Evolutionary conservation across 2,113 vertebrate species (phyloP).

Genomic region (Galeopterus variegatus): DNA sequence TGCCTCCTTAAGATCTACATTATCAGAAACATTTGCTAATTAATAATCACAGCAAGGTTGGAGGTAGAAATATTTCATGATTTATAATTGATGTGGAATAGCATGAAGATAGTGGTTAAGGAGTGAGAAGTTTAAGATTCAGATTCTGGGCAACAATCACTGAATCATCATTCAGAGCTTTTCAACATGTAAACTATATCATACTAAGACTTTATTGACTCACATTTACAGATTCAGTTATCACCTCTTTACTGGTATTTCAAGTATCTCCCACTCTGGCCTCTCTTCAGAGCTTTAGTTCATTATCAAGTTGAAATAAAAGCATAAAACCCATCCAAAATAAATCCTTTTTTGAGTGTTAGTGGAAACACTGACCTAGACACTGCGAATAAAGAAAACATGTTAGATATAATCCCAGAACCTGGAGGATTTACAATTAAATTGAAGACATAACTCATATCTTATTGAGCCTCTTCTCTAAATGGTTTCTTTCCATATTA

Average conservation of each 20-base stretch:
- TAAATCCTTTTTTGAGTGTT: not conserved
- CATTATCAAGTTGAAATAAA: slow-evolving; percentile 2
- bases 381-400: not conserved
- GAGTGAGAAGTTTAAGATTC: not conserved
- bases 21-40: slow-evolving; percentile 45
- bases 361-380: not conserved
- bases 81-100: not conserved
- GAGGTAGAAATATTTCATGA: not conserved
- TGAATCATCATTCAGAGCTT: not conserved
- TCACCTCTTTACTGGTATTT: not conserved
- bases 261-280: not conserved
- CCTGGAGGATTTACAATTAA: not conserved
- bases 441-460: not conserved
- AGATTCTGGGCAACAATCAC: not conserved
- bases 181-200: not conserved
- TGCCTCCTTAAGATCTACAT: not conserved
- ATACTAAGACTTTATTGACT: not conserved
- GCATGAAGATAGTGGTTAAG: not conserved
- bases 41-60: not conserved
- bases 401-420: not conserved
- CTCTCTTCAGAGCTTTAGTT: not conserved
- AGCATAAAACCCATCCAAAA: not conserved
- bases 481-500: not conserved
- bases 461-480: not conserved
- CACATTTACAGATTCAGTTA: not conserved